phyloP scores from a whole-genome alignment of 2,113 vertebrate genomes.

The Equus quagga region DNA sequence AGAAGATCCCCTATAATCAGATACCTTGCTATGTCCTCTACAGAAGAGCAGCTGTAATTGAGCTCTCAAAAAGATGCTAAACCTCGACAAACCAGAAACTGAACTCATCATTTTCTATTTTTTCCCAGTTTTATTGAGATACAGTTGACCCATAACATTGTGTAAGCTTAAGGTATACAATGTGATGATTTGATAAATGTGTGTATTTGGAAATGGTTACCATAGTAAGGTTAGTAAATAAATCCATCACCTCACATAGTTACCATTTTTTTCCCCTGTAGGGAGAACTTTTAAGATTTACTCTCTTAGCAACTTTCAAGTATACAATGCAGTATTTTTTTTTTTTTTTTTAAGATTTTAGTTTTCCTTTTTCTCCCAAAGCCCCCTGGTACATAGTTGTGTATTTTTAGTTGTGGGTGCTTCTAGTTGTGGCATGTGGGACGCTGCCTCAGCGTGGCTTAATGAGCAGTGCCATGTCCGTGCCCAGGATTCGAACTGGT shows the following conservation, averaged over 20 bases:
- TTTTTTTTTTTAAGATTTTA: too few species aligned
- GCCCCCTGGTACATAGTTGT: too few species aligned
- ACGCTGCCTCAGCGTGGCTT: too few species aligned
- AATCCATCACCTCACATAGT: background rate
- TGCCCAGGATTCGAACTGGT: too few species aligned
- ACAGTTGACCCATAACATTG: background rate
- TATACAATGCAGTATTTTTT: background rate
- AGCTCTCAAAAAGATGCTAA: background rate
- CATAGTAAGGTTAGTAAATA: background rate
- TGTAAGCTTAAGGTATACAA: background rate
- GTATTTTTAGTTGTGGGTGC: too few species aligned
- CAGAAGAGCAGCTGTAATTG: background rate
- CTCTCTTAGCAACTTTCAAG: background rate
- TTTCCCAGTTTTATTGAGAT: background rate
- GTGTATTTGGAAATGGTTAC: background rate
- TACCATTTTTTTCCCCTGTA: background rate
- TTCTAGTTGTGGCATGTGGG: too few species aligned
- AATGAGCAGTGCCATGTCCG: too few species aligned
- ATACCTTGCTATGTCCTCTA: background rate
- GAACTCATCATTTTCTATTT: background rate
- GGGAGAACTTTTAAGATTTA: background rate
- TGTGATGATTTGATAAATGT: background rate
- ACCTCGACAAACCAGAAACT: background rate
- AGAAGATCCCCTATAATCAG: background rate
- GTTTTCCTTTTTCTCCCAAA: too few species aligned